Evolutionary conservation across 1,140 invertebrate species (phyloP).

Genomic region (Rhagoletis zephyria): DNA sequence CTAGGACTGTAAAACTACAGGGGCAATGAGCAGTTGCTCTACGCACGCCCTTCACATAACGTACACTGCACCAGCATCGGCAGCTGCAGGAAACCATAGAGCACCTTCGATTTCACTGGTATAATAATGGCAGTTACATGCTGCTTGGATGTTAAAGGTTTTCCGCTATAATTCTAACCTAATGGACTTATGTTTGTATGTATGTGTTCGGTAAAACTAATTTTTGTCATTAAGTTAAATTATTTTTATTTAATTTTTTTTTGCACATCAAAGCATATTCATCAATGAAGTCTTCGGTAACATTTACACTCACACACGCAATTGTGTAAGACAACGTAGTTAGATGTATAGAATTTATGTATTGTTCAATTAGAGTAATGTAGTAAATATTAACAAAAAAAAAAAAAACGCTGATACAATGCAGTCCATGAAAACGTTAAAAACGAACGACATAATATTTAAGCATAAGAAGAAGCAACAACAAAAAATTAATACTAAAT

Average conservation of each 20-base stretch:
- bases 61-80: too few species aligned
- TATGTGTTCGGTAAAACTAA: neutral
- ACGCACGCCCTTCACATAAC: too few species aligned
- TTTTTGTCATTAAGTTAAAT: neutral
- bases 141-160: too few species aligned
- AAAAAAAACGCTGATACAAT: neutral
- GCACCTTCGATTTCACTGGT: too few species aligned
- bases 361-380: constrained; percentile 33
- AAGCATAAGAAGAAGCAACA: neutral
- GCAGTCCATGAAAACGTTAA: constrained; percentile 21
- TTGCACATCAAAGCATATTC: neutral
- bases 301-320: constrained; percentile 37
- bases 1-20: too few species aligned
- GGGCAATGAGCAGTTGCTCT: too few species aligned
- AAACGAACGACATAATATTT: neutral
- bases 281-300: constrained; percentile 47
- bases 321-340: constrained; percentile 41
- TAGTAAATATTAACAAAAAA: neutral
- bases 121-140: too few species aligned
- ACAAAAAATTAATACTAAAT: neutral
- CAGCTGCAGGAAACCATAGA: too few species aligned
- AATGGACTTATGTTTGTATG: neutral
- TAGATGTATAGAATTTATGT: constrained; percentile 54
- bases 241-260: neutral
- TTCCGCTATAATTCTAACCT: too few species aligned